Percentiles rank a stretch among this genome's conserved stretches.
These are phyloP conservation scores for Tiphia femorata DNA, from an alignment of 2,888 invertebrate species.

Conservation along the genomic window DNA sequence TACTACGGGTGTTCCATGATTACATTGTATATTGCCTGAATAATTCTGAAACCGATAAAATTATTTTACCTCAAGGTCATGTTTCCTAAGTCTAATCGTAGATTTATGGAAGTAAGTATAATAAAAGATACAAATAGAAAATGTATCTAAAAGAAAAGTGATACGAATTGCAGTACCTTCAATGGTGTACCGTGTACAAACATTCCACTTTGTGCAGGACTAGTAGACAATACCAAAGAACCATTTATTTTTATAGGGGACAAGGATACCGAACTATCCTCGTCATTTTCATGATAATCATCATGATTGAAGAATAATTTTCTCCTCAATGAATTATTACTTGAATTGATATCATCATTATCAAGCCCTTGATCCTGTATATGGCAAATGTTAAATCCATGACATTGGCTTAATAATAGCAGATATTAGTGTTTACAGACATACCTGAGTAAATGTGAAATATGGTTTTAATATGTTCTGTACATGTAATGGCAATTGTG, in stretches of 20 bases:
- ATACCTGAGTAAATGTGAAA: slow-evolving; percentile 72
- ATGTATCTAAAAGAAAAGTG: too few species aligned
- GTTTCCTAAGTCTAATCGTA: background rate
- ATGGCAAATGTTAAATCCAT: background rate
- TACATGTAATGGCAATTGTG: slow-evolving; percentile 74
- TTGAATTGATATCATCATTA: slow-evolving; percentile 58
- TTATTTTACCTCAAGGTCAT: background rate
- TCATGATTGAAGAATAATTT: slow-evolving; percentile 61
- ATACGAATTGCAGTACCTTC: slow-evolving; percentile 46
- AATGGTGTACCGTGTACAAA: slow-evolving; percentile 56
- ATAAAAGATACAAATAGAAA: too few species aligned
- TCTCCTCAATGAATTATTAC: slow-evolving; percentile 61
- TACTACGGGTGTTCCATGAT: slow-evolving; percentile 50
- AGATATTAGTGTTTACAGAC: background rate
- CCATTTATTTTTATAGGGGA: slow-evolving; percentile 51
- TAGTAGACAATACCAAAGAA: slow-evolving; percentile 39
- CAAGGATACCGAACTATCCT: slow-evolving; percentile 39
- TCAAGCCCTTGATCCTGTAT: slow-evolving; percentile 60
- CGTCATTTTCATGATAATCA: slow-evolving; percentile 50
- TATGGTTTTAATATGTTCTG: slow-evolving; percentile 76
- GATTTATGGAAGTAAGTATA: too few species aligned
- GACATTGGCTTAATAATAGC: background rate
- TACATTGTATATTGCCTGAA: slow-evolving; percentile 37
- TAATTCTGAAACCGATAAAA: slow-evolving; percentile 29
- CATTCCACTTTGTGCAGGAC: slow-evolving; percentile 63